Evolutionary conservation across 2,113 vertebrate species (phyloP).

Genomic region (Cairina moschata): DNA sequence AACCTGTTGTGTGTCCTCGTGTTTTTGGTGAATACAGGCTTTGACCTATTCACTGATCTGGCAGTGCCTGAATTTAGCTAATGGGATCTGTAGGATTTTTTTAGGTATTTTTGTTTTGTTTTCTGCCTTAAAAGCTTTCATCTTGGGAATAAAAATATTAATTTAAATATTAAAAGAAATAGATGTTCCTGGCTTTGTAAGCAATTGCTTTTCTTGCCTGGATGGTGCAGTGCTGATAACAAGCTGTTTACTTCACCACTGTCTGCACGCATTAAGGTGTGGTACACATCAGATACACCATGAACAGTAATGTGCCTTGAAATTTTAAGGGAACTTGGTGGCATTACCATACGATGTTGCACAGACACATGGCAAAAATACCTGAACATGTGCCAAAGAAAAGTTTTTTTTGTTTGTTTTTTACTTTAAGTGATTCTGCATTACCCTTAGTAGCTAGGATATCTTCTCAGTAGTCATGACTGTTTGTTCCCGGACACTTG

Average conservation of each 20-base stretch:
- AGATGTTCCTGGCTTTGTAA: constrained; percentile 18
- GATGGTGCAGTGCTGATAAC: background rate
- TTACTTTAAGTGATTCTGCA: constrained; percentile 23
- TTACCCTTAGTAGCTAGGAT: constrained; percentile 24
- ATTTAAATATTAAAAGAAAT: constrained; percentile 54
- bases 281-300: background rate
- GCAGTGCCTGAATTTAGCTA: constrained; percentile 4
- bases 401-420: background rate
- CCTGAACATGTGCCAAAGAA: constrained; percentile 12
- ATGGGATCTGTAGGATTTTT: background rate
- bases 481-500: background rate
- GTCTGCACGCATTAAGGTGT: constrained; percentile 4
- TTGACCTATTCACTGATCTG: constrained; percentile 9
- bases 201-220: background rate
- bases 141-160: background rate
- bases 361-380: background rate
- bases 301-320: background rate
- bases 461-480: constrained; percentile 3
- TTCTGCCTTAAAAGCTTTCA: constrained; percentile 40
- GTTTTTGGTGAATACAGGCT: background rate
- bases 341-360: background rate
- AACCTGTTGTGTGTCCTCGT: constrained; percentile 68
- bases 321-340: constrained; percentile 52
- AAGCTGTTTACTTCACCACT: background rate
- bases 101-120: constrained; percentile 6